These are phyloP conservation scores for Paracentrotus lividus DNA, from an alignment of 53 echinoderm and acorn worm genomes.

Conservation along the genomic window DNA sequence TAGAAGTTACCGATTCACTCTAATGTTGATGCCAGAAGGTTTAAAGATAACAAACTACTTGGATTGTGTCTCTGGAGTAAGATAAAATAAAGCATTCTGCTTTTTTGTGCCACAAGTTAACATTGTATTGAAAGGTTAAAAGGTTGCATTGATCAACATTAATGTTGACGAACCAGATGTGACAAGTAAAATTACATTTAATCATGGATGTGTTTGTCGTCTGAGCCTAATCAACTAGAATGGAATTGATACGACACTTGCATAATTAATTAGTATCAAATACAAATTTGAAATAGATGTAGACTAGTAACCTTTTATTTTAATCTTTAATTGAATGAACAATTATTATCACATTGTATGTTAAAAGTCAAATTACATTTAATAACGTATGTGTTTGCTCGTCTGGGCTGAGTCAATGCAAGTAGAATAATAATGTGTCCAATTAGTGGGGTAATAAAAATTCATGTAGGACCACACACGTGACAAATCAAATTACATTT, in stretches of 20 bases:
- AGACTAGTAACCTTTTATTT: neutral
- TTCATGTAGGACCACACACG: neutral
- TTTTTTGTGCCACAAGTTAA: too few species aligned
- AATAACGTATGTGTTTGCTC: neutral
- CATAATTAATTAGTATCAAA: neutral
- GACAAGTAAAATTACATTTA: conserved; percentile 25
- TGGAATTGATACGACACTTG: neutral
- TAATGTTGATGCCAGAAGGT: too few species aligned
- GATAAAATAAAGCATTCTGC: too few species aligned
- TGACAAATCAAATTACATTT: conserved; percentile 16
- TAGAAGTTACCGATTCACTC: too few species aligned
- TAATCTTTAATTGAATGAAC: neutral
- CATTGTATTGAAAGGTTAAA: too few species aligned
- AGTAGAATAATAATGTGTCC: neutral
- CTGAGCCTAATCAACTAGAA: neutral
- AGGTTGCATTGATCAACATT: neutral
- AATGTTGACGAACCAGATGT: too few species aligned
- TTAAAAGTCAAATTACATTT: neutral
- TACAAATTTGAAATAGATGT: neutral
- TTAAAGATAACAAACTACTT: too few species aligned
- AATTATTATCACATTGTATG: neutral
- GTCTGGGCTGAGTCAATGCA: neutral
- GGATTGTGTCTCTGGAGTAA: too few species aligned
- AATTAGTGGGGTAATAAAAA: too few species aligned
- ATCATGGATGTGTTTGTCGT: neutral